Evolutionary conservation across 2,797 vertebrate genomes (phyloP), one percentile per base, ranked within the genome.

Genomic region (Brotula barbata): DNA sequence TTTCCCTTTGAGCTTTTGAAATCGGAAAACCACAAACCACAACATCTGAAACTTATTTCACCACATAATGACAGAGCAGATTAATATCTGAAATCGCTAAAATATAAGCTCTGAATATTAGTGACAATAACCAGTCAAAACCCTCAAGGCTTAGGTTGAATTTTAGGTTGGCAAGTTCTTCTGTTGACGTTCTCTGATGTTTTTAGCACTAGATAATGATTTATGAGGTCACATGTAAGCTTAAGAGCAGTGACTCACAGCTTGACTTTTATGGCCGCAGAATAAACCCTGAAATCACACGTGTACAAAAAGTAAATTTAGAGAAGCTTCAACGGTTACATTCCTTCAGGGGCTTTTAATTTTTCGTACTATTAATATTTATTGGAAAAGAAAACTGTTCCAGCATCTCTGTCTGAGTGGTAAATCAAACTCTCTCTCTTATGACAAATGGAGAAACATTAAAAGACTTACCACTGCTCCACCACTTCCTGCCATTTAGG

Each of bases 401-500:
- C 1, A 4, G 1, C 19, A 1, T 20, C 53, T 7, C 3, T 1
- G 40, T 2, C 2, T 25, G 16, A 20, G n/a, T 21, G 13, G 23
- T 51, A 15, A 21, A 17, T 15, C 2, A 12, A 28, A 7, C 37
- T 34, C 20, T 22, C 1, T 3, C 4, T 55, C 7, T 6, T 17
- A 51, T 8, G 39, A 47, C 16, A 12, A 33, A 46, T 8, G 21
- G 13, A 43, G 31, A 59, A 3, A 8, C 25, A 4, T 28, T 28
- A 11, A 61, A 68, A 5, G 36, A 93, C 95, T 88, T 71, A 98
- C 96, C 95, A 34, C 94, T 96, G 88, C 90, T 95, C 96, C 96
- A 98, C 95, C 95, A 98, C 60, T 98, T 98, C 88, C 91, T 95
- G 77, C 96, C 95, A 1, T 93, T 91, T 37, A 98, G 83, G 33